Conservation (phyloP, 1,140 invertebrate species). For the Pseudomyrmex cubaensis region DNA sequence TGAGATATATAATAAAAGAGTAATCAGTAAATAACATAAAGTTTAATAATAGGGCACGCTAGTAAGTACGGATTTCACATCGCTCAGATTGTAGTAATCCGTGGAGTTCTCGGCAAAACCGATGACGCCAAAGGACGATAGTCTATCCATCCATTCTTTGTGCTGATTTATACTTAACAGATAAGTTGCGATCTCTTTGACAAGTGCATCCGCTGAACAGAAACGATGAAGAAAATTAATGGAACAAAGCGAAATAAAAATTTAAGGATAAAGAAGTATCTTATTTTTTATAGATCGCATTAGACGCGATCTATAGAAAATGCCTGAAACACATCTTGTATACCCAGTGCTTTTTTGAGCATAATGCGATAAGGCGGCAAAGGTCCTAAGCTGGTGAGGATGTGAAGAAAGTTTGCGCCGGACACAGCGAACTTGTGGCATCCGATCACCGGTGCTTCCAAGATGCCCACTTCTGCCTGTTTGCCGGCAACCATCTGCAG, state of each 20-base stretch:
- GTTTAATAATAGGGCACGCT: conserved; percentile 83
- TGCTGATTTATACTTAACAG: conserved; percentile 80
- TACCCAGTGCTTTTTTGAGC: conserved; percentile 84
- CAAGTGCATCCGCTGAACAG: conserved; percentile 73
- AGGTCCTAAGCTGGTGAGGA: conserved; percentile 85
- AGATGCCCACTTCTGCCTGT: conserved; percentile 85
- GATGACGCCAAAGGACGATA: conserved; percentile 70
- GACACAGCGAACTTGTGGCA: conserved; percentile 82
- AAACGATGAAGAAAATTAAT: conserved; percentile 25
- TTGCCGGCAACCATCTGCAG: conserved; percentile 86
- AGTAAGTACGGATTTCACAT: conserved; percentile 79
- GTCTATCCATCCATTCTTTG: conserved; percentile 71
- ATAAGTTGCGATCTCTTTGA: conserved; percentile 79
- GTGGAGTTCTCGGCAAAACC: conserved; percentile 78
- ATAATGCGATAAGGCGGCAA: conserved; percentile 86
- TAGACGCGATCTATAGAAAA: too few species aligned
- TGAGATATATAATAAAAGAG: background rate
- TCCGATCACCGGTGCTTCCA: conserved; percentile 85
- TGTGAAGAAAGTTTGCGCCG: conserved; percentile 82
- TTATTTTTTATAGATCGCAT: too few species aligned
- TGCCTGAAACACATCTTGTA: background rate
- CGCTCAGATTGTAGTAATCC: conserved; percentile 77
- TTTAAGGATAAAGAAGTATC: background rate
- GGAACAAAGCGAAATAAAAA: conserved; percentile 16
- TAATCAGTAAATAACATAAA: background rate